These are phyloP conservation scores for Caenorhabditis virilis DNA, from an alignment of 2,888 invertebrate genomes.

Conservation along the genomic window DNA sequence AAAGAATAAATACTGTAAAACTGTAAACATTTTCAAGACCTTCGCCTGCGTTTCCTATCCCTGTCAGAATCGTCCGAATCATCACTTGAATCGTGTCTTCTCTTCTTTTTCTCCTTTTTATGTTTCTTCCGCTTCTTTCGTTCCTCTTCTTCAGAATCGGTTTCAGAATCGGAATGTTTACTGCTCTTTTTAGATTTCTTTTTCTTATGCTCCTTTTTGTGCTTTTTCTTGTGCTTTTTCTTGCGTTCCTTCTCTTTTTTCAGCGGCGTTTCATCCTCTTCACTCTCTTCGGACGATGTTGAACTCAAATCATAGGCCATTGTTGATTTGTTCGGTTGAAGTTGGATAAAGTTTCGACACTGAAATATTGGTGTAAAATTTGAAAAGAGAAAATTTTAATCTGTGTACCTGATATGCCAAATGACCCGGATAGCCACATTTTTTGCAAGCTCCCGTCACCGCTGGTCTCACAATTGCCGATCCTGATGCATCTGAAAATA, in stretches of 20 bases:
- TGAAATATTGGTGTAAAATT: constrained; percentile 33
- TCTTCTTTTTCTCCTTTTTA: constrained; percentile 23
- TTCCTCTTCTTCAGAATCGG: constrained; percentile 11
- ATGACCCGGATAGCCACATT: constrained; percentile 70
- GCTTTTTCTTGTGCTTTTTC: constrained; percentile 29
- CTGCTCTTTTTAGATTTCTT: constrained; percentile 20
- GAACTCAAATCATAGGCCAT: constrained; percentile 70
- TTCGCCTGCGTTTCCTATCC: not conserved
- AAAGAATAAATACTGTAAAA: constrained; percentile 1
- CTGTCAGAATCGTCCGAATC: constrained; percentile 3
- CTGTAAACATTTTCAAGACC: not conserved
- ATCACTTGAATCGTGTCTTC: constrained; percentile 15
- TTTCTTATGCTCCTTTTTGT: constrained; percentile 21
- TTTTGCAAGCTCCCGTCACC: constrained; percentile 61
- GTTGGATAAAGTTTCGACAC: constrained; percentile 71
- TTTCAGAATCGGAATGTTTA: not conserved
- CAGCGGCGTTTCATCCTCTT: constrained; percentile 63
- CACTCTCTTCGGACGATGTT: constrained; percentile 71
- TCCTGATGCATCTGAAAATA: constrained; percentile 45
- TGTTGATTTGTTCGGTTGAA: constrained; percentile 69
- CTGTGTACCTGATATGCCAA: constrained; percentile 69
- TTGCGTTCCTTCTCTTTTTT: constrained; percentile 19
- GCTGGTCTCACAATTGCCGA: constrained; percentile 42
- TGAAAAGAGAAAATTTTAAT: not conserved
- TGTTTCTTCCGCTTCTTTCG: constrained; percentile 20